A percentile compares a stretch with the other conserved stretches of the same genome.
Evolutionary conservation across 1,140 invertebrate species (phyloP).

Genomic region (Bursaphelenchus mucronatus): DNA sequence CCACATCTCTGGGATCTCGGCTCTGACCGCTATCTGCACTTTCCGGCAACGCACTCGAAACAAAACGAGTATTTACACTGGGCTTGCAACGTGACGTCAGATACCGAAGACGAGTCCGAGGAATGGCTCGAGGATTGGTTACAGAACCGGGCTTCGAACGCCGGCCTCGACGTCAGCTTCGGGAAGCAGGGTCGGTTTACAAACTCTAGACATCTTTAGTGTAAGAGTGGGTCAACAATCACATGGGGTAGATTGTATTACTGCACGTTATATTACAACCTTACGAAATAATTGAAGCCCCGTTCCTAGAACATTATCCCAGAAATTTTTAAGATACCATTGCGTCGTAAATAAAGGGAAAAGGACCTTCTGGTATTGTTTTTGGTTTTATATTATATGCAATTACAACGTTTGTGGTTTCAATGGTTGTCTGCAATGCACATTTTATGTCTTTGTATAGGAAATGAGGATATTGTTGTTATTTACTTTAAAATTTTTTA

Average conservation of each 20-base stretch:
- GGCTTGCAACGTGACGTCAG: conserved; percentile 18
- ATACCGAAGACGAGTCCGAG: conserved; percentile 25
- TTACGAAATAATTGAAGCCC: too few species aligned
- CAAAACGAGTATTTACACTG: conserved; percentile 33
- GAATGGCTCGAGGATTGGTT: conserved; percentile 35
- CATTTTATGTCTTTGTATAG: neutral
- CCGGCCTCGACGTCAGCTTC: neutral
- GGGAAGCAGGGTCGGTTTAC: conserved; percentile 3
- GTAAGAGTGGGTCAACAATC: too few species aligned
- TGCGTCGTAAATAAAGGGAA: too few species aligned
- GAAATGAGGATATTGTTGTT: conserved; percentile 16
- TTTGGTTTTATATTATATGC: too few species aligned
- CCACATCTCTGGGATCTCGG: conserved; percentile 35
- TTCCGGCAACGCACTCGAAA: conserved; percentile 20
- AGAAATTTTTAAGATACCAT: too few species aligned
- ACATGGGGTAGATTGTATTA: too few species aligned
- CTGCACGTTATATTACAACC: too few species aligned
- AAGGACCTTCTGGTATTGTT: too few species aligned
- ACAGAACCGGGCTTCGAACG: conserved; percentile 29
- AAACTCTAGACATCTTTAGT: conserved; percentile 12
- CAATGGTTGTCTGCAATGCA: neutral
- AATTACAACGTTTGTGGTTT: conserved; percentile 1
- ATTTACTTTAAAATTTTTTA: conserved; percentile 8
- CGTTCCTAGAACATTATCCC: too few species aligned
- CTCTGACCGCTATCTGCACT: conserved; percentile 36